Conservation (phyloP, 1,140 invertebrate species). For the Macrobrachium nipponense region DNA sequence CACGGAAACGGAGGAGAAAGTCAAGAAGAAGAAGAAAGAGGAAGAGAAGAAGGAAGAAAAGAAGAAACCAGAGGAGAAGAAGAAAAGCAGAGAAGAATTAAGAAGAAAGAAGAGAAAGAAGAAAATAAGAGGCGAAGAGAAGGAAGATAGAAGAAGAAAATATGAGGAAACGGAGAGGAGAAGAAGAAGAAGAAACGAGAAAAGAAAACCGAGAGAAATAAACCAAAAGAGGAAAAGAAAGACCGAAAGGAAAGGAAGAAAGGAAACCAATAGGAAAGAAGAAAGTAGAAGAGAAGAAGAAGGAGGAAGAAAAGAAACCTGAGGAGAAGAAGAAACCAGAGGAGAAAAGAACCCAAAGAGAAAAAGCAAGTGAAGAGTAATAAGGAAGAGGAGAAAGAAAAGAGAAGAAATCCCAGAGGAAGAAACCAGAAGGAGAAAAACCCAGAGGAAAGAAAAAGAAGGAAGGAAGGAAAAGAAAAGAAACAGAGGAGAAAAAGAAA, state of each 20-base stretch:
- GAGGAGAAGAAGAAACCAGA: background rate
- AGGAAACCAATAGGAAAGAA: background rate
- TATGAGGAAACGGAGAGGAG: background rate
- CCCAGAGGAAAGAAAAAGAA: conserved; percentile 4
- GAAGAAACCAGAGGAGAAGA: conserved; percentile 32
- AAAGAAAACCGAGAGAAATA: background rate
- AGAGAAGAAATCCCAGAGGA: background rate
- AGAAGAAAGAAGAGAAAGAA: conserved; percentile 66
- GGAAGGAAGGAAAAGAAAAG: background rate
- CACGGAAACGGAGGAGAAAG: conserved; percentile 69
- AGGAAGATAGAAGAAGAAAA: conserved; percentile 57
- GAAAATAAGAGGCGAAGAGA: conserved; percentile 67
- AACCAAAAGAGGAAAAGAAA: background rate
- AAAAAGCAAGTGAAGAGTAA: background rate
- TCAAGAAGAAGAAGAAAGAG: conserved; percentile 59
- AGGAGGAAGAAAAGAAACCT: background rate
- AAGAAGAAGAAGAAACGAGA: background rate
- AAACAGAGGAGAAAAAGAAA: background rate
- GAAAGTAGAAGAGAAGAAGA: background rate
- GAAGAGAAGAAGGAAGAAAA: conserved; percentile 66
- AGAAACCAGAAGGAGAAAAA: background rate
- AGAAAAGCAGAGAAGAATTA: conserved; percentile 70
- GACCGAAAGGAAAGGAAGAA: background rate
- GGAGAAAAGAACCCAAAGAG: background rate
- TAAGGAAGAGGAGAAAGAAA: background rate